Percentiles rank a stretch among this genome's conserved stretches.
Conservation (phyloP, 2,797 vertebrate genomes). For the Taenioides sp. region DNA sequence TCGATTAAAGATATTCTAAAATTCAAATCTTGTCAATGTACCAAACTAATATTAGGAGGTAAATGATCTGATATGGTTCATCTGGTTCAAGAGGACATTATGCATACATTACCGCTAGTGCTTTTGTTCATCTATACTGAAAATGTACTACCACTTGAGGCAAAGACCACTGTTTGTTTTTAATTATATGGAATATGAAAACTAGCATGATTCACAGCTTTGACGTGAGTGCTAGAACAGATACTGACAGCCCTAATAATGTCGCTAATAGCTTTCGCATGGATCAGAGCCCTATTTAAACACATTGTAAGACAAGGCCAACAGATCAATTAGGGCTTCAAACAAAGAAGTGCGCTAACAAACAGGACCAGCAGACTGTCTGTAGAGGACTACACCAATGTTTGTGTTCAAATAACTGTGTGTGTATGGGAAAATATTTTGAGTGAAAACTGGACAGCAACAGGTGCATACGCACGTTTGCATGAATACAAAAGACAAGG, state of each 20-base stretch:
- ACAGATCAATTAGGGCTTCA: constrained; percentile 16
- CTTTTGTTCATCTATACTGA: not conserved
- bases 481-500: constrained; percentile 26
- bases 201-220: constrained; percentile 34
- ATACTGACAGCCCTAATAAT: constrained; percentile 38
- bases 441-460: constrained; percentile 29
- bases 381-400: not conserved
- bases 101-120: too few relatives aligned
- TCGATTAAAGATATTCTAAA: too few relatives aligned
- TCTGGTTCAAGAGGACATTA: too few relatives aligned
- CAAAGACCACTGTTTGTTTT: constrained; percentile 21
- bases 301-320: constrained; percentile 5
- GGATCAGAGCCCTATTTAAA: constrained; percentile 25
- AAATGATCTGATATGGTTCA: too few relatives aligned
- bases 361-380: not conserved
- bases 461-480: constrained; percentile 36
- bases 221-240: constrained; percentile 14
- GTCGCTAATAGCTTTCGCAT: constrained; percentile 40
- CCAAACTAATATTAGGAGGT: too few relatives aligned
- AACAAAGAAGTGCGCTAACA: constrained; percentile 17
- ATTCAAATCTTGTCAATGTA: too few relatives aligned
- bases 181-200: constrained; percentile 52
- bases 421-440: constrained; percentile 25
- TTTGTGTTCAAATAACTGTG: constrained; percentile 55
- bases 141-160: not conserved